Evolutionary conservation across 2,888 invertebrate species (phyloP).

Genomic region (Molanna angustata): DNA sequence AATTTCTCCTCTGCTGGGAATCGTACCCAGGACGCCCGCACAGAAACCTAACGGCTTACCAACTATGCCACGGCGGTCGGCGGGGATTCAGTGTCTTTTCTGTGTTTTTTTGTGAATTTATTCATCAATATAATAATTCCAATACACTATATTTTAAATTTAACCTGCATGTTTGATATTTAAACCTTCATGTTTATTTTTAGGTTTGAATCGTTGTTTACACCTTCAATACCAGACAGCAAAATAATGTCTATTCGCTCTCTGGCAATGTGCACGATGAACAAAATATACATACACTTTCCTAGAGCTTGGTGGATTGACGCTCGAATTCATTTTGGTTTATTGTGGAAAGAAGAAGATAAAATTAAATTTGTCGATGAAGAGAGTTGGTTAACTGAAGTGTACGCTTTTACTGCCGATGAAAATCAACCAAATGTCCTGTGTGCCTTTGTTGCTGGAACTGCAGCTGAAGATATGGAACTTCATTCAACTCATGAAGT

Average conservation of each 20-base stretch:
- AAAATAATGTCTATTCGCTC: conserved; percentile 59
- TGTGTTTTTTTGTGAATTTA: no score
- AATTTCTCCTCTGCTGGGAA: no score
- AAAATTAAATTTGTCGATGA: conserved; percentile 46
- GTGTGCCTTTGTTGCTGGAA: conserved; percentile 65
- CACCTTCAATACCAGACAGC: conserved; percentile 53
- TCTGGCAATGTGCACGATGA: conserved; percentile 62
- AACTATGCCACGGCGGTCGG: no score
- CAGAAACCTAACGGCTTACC: no score
- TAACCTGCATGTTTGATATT: no score
- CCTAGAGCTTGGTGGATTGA: conserved; percentile 63
- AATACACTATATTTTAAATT: no score
- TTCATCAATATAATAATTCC: no score
- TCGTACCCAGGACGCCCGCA: no score
- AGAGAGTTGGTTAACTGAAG: conserved; percentile 59
- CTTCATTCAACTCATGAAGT: conserved; percentile 52
- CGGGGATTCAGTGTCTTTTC: no score
- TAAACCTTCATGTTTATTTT: conserved; percentile 32
- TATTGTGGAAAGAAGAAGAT: conserved; percentile 58
- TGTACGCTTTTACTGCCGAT: conserved; percentile 60
- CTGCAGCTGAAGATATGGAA: conserved; percentile 62
- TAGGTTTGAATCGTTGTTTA: conserved; percentile 55
- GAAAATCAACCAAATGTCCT: conserved; percentile 60
- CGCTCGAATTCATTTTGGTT: conserved; percentile 47
- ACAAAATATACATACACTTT: conserved; percentile 71